These are phyloP conservation scores for Spea hammondii DNA, from an alignment of 2,797 vertebrate genomes.

Conservation along the genomic window DNA sequence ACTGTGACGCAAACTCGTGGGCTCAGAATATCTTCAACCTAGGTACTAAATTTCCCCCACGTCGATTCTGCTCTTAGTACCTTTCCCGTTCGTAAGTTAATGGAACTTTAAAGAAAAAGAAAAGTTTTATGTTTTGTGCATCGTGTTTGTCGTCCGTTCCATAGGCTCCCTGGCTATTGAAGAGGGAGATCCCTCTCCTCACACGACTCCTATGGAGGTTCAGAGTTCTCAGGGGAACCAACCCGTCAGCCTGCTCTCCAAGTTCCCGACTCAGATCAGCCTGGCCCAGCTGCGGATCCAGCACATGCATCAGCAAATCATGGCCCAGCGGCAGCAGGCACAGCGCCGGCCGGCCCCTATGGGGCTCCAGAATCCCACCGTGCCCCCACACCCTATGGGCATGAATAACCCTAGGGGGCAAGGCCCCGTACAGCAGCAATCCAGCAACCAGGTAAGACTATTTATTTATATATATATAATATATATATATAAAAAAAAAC, in stretches of 20 bases:
- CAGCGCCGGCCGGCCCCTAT: conserved; percentile 69
- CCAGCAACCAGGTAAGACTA: conserved; percentile 65
- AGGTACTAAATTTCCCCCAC: conserved; percentile 60
- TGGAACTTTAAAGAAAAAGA: too few species aligned
- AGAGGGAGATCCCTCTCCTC: conserved; percentile 70
- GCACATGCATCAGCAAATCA: conserved; percentile 79
- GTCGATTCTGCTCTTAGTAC: too few species aligned
- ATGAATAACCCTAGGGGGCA: conserved; percentile 69
- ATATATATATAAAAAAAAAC: too few species aligned
- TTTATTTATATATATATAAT: too few species aligned
- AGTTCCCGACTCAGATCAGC: conserved; percentile 77
- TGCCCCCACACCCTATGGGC: conserved; percentile 60
- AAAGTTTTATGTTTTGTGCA: neutral
- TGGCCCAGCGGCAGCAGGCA: conserved; percentile 75
- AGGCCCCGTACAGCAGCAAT: conserved; percentile 65
- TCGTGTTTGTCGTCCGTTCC: neutral
- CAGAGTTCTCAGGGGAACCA: conserved; percentile 66
- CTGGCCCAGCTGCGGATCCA: conserved; percentile 77
- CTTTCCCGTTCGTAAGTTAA: too few species aligned
- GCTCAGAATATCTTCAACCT: conserved; percentile 80
- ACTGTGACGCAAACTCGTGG: conserved; percentile 81
- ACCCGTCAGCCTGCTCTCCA: conserved; percentile 72
- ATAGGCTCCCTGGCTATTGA: conserved; percentile 76
- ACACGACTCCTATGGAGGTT: conserved; percentile 67
- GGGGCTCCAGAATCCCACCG: conserved; percentile 58